Conservation (phyloP, 2,888 invertebrate species). For the Protodeltote pygarga region DNA sequence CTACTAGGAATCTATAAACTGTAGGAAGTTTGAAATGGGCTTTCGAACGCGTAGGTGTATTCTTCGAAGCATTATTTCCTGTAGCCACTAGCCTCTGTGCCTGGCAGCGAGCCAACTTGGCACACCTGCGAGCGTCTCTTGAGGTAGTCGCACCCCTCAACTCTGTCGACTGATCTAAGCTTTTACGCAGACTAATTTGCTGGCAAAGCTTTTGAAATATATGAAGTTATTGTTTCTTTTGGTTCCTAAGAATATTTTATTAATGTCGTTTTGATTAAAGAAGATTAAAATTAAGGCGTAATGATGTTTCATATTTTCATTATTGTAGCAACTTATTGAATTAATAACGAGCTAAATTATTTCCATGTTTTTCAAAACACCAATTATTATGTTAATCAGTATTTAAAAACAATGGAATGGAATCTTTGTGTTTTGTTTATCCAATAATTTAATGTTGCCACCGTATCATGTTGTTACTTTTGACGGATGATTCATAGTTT, state of each 20-base stretch:
- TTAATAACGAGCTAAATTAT: conserved; percentile 16
- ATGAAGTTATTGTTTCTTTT: too few relatives aligned
- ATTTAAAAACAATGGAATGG: conserved; percentile 30
- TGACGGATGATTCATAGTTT: conserved; percentile 45
- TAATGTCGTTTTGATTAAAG: too few relatives aligned
- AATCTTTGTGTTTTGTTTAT: conserved; percentile 32
- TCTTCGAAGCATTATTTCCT: conserved; percentile 35
- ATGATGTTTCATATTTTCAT: too few relatives aligned
- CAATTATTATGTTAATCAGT: conserved; percentile 40
- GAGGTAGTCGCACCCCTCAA: conserved; percentile 19
- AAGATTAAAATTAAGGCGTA: too few relatives aligned
- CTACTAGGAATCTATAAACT: conserved; percentile 12
- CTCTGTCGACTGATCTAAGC: conserved; percentile 20
- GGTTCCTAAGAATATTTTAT: too few relatives aligned
- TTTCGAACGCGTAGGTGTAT: conserved; percentile 13
- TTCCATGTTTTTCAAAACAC: conserved; percentile 31
- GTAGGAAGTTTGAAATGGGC: conserved; percentile 11
- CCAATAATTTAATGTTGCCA: conserved; percentile 25
- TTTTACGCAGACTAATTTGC: conserved; percentile 1
- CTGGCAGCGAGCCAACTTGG: conserved; percentile 37
- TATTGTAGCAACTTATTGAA: not conserved
- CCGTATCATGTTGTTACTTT: conserved; percentile 17
- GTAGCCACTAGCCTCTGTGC: conserved; percentile 20
- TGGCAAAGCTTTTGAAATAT: not conserved
- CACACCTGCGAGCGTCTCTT: conserved; percentile 40